phyloP scores from a whole-genome alignment of 2,113 vertebrate genomes.

The Macrotus californicus region DNA sequence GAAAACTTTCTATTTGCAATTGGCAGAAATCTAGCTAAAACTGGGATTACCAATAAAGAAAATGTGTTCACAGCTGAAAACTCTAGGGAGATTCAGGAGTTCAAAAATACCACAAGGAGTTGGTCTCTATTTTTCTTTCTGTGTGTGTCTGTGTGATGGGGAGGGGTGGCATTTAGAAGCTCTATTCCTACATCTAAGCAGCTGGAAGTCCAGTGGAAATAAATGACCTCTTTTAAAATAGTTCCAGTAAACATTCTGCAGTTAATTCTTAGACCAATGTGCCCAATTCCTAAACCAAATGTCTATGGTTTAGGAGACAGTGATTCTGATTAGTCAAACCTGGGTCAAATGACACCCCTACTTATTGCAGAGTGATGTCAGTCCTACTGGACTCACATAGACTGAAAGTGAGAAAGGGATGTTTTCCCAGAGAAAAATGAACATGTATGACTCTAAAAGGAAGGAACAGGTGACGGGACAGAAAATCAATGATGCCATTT shows the following conservation, averaged over 20 bases:
- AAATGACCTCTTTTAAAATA: background rate
- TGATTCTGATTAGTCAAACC: background rate
- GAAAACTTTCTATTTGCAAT: background rate
- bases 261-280: background rate
- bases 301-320: background rate
- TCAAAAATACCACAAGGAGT: background rate
- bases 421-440: background rate
- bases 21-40: background rate
- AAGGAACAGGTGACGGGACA: background rate
- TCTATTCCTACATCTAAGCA: background rate
- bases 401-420: background rate
- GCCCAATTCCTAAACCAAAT: background rate
- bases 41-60: background rate
- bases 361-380: background rate
- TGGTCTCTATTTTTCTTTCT: constrained; percentile 4
- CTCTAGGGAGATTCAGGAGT: background rate
- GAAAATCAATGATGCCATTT: background rate
- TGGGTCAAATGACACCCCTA: background rate
- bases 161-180: background rate
- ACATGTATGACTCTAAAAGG: background rate
- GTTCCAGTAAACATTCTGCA: background rate
- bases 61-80: background rate
- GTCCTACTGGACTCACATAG: background rate
- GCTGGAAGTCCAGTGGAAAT: background rate
- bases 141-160: background rate